Conservation (phyloP, 2,113 vertebrate species). For the Cygnus buccinator region DNA sequence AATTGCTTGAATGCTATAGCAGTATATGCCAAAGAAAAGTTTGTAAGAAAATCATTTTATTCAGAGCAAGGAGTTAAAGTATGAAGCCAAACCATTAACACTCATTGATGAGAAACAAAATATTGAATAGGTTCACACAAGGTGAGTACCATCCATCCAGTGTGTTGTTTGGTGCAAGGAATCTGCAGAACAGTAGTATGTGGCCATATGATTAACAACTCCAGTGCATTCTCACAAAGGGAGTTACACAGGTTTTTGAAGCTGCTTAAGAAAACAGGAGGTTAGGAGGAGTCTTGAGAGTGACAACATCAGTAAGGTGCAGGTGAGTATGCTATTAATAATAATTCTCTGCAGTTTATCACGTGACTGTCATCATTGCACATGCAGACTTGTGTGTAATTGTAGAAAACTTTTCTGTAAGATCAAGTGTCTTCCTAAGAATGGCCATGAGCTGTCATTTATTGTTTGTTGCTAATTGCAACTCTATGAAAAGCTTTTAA, state of each 20-base stretch:
- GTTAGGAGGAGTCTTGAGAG: neutral
- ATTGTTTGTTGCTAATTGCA: neutral
- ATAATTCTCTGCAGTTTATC: neutral
- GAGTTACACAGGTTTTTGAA: neutral
- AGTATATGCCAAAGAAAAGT: neutral
- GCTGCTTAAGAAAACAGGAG: neutral
- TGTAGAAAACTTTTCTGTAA: neutral
- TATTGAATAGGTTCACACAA: neutral
- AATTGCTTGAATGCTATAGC: neutral
- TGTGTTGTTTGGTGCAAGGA: neutral
- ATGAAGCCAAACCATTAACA: neutral
- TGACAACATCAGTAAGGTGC: neutral
- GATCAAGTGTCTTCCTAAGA: neutral
- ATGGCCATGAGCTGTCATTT: accelerated
- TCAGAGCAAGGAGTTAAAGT: neutral
- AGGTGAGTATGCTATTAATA: neutral
- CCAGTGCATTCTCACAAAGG: neutral
- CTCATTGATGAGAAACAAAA: neutral
- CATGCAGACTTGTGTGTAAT: neutral
- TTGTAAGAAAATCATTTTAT: neutral
- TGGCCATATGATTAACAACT: neutral
- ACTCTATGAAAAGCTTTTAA: neutral
- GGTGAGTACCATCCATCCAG: neutral
- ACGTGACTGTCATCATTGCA: neutral
- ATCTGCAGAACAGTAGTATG: neutral